A percentile compares a stretch with the other conserved stretches of the same genome.
Conservation (phyloP, 2,888 invertebrate species). For the Noctuana brunneofusca region DNA sequence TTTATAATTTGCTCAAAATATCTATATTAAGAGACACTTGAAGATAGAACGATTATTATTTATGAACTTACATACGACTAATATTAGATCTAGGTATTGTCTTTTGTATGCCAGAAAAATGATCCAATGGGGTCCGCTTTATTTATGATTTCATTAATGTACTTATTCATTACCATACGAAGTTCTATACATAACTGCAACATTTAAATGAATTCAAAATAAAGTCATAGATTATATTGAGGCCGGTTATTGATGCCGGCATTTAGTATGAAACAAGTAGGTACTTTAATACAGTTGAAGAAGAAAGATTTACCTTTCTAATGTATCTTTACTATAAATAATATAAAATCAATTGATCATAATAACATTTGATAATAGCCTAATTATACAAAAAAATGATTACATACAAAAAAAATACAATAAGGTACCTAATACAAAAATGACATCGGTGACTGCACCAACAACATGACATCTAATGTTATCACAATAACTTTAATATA, state of each 20-base stretch:
- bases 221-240: too few relatives aligned
- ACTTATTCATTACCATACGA: conserved; percentile 45
- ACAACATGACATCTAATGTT: conserved; percentile 68
- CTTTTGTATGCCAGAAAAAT: conserved; percentile 81
- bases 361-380: neutral
- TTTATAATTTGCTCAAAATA: conserved; percentile 70
- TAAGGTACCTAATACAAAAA: conserved; percentile 34
- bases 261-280: conserved; percentile 2
- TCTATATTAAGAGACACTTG: conserved; percentile 80
- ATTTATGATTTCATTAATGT: conserved; percentile 55
- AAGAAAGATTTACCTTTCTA: neutral
- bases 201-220: conserved; percentile 62
- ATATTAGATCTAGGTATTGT: conserved; percentile 84
- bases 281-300: neutral
- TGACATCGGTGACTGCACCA: conserved; percentile 57
- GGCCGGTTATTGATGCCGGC: conserved; percentile 41
- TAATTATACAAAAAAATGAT: neutral
- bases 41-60: conserved; percentile 79
- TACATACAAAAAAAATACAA: conserved; percentile 16
- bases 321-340: conserved; percentile 18
- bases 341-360: neutral
- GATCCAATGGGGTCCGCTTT: conserved; percentile 68
- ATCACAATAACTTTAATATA: conserved; percentile 72
- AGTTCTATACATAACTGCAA: conserved; percentile 64
- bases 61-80: conserved; percentile 80